Percentiles rank a stretch among this genome's conserved stretches.
Evolutionary conservation across 2,888 invertebrate genomes (phyloP).

Genomic region (Oithona nana): DNA sequence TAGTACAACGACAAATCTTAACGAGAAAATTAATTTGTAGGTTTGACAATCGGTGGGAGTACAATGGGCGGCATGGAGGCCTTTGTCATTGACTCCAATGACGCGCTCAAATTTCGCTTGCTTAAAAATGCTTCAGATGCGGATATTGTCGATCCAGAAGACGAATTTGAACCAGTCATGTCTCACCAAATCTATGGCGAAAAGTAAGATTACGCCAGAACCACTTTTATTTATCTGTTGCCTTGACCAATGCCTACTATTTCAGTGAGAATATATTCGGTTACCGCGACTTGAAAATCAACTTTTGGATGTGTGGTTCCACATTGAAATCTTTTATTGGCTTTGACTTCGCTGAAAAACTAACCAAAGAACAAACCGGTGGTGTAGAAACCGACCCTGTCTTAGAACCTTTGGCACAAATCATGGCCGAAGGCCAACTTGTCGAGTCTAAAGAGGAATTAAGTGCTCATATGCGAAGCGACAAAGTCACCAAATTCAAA

Average conservation of each 20-base stretch:
- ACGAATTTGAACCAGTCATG: constrained; percentile 58
- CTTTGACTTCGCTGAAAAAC: constrained; percentile 48
- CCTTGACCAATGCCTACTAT: constrained; percentile 20
- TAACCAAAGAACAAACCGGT: constrained; percentile 31
- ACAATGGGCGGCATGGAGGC: constrained; percentile 22
- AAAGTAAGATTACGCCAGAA: constrained; percentile 30
- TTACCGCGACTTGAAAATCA: constrained; percentile 58
- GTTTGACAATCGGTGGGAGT: no score
- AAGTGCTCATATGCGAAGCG: constrained; percentile 46
- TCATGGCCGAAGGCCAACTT: constrained; percentile 47
- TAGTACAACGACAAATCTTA: no score
- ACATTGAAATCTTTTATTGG: constrained; percentile 59
- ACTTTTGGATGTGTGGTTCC: constrained; percentile 60
- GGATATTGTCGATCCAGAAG: constrained; percentile 45
- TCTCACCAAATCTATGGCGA: constrained; percentile 84
- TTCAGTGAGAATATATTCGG: constrained; percentile 76
- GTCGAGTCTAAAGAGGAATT: constrained; percentile 53
- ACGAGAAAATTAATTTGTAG: no score
- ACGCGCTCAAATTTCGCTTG: constrained; percentile 37
- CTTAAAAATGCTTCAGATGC: constrained; percentile 39
- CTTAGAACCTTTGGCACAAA: constrained; percentile 43
- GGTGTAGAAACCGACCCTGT: constrained; percentile 51
- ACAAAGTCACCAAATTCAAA: constrained; percentile 37
- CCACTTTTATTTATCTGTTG: constrained; percentile 16
- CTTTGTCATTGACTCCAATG: constrained; percentile 37